These are phyloP conservation scores for Pasiphila rectangulata DNA, from an alignment of 2,888 invertebrate species.

Conservation along the genomic window DNA sequence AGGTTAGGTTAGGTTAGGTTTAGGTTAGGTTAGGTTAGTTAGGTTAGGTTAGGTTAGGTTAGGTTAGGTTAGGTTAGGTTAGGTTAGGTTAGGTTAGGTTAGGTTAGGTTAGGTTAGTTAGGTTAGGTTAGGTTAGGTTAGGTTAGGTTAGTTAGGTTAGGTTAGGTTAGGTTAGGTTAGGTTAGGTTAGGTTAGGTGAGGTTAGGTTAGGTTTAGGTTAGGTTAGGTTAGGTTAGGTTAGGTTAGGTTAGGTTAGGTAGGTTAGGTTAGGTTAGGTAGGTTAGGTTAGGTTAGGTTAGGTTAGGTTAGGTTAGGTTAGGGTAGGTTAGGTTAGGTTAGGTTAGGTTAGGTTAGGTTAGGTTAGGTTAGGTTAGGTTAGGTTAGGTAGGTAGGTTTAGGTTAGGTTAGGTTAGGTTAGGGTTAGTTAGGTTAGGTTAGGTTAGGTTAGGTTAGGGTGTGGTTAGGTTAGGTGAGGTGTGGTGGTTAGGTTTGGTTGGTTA, in stretches of 20 bases:
- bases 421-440: constrained; percentile 27
- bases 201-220: constrained; percentile 37
- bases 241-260: constrained; percentile 32
- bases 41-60: constrained; percentile 38
- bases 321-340: constrained; percentile 32
- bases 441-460: constrained; percentile 31
- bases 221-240: constrained; percentile 31
- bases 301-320: constrained; percentile 33
- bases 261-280: constrained; percentile 31
- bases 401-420: constrained; percentile 28
- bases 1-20: constrained; percentile 37
- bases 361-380: constrained; percentile 33
- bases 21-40: constrained; percentile 34
- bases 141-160: constrained; percentile 27
- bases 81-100: constrained; percentile 23
- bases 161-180: constrained; percentile 33
- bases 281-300: constrained; percentile 32
- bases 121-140: constrained; percentile 29
- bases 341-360: constrained; percentile 33
- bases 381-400: constrained; percentile 36
- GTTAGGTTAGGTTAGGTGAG: constrained; percentile 35
- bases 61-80: constrained; percentile 35
- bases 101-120: constrained; percentile 19
- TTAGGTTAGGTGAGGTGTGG: constrained; percentile 28
- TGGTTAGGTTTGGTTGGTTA: constrained; percentile 31